These are phyloP conservation scores for Plecotus auritus DNA, from an alignment of 2,113 vertebrate genomes.

Conservation along the genomic window DNA sequence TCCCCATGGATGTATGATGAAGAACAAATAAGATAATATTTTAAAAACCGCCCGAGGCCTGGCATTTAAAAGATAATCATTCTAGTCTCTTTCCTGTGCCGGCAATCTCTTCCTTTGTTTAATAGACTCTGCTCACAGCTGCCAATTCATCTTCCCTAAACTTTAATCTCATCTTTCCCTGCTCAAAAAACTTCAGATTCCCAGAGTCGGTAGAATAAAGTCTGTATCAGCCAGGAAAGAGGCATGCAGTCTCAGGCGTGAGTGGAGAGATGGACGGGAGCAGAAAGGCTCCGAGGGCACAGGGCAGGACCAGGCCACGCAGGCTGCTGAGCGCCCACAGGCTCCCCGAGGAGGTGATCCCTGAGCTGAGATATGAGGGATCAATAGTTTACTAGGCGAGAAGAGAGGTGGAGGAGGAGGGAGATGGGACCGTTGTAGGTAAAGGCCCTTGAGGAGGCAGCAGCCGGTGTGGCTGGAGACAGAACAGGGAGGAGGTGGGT, in stretches of 20 bases:
- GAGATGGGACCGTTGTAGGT: background rate
- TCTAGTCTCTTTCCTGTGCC: background rate
- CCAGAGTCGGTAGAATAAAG: background rate
- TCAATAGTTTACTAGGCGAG: background rate
- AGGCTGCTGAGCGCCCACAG: accelerated
- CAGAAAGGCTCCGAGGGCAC: background rate
- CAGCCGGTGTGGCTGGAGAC: background rate
- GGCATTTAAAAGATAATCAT: background rate
- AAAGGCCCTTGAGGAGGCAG: background rate
- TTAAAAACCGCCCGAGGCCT: background rate
- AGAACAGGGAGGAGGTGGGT: background rate
- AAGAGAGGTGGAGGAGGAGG: background rate
- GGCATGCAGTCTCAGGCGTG: accelerated
- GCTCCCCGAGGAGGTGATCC: background rate
- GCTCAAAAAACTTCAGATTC: background rate
- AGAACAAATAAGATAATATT: background rate
- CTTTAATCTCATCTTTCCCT: background rate
- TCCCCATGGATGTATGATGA: background rate
- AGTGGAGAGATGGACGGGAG: background rate
- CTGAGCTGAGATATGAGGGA: background rate
- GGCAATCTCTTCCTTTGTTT: background rate
- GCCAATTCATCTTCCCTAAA: background rate
- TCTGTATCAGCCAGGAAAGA: background rate
- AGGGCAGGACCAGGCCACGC: background rate
- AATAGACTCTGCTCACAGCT: background rate